Evolutionary conservation across 2,888 invertebrate species (phyloP).

Genomic region (Cryptocephalus moraei): DNA sequence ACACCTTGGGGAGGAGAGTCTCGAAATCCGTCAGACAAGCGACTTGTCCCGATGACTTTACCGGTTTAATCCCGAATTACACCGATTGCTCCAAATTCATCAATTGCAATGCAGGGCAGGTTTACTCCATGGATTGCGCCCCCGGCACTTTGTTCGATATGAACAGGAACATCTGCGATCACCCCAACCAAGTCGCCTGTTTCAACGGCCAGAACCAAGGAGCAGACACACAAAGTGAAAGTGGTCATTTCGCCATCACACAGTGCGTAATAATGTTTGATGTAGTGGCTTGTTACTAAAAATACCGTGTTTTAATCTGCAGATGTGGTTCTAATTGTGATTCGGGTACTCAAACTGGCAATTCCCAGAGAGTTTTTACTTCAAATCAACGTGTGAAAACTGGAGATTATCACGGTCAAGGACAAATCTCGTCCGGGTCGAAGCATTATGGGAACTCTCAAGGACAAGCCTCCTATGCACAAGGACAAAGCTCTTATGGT

Average conservation of each 20-base stretch:
- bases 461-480: not conserved
- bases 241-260: too few species aligned
- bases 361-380: too few species aligned
- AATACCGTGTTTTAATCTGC: too few species aligned
- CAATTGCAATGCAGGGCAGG: constrained; percentile 48
- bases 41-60: constrained; percentile 41
- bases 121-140: constrained; percentile 47
- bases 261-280: too few species aligned
- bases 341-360: too few species aligned
- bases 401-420: not conserved
- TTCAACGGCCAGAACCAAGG: constrained; percentile 18
- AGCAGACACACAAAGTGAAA: not conserved
- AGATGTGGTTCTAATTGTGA: too few species aligned
- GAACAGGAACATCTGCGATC: constrained; percentile 45
- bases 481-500: not conserved
- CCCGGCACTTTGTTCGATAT: constrained; percentile 40
- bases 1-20: constrained; percentile 9
- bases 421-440: constrained; percentile 2
- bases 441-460: not conserved
- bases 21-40: constrained; percentile 22
- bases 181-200: constrained; percentile 39
- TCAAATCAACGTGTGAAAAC: too few species aligned
- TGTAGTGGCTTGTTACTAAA: too few species aligned
- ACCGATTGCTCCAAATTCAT: constrained; percentile 52
- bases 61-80: constrained; percentile 49